phyloP scores from a whole-genome alignment of 2,113 vertebrate species.

The Ciconia stormi region DNA sequence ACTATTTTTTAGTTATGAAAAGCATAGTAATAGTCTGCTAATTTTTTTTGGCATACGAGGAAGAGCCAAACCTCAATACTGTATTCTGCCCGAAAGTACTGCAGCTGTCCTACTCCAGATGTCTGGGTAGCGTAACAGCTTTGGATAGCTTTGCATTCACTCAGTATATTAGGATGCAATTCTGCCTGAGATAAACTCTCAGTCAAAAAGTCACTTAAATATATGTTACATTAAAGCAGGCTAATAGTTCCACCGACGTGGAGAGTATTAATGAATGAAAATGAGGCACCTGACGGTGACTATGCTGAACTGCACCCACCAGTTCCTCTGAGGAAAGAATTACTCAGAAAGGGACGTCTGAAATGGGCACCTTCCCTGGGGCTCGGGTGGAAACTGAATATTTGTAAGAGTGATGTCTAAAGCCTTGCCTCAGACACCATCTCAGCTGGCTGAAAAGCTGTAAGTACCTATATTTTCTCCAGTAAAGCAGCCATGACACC shows the following conservation, averaged over 20 bases:
- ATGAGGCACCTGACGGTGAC: not conserved
- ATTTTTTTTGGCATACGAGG: accelerated
- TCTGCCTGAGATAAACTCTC: not conserved
- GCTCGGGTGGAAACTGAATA: not conserved
- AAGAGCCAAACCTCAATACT: not conserved
- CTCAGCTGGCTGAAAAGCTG: not conserved
- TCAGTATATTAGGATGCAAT: not conserved
- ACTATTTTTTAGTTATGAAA: not conserved
- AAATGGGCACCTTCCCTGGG: not conserved
- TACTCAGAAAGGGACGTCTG: not conserved
- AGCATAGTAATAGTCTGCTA: not conserved
- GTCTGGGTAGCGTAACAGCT: not conserved
- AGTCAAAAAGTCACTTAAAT: not conserved
- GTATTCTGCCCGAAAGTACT: not conserved
- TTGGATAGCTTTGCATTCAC: not conserved
- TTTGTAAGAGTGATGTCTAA: not conserved
- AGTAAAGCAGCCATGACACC: not conserved
- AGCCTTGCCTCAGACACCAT: not conserved
- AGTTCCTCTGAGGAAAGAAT: not conserved
- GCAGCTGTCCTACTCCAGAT: not conserved
- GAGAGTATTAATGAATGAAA: not conserved
- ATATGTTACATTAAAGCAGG: not conserved
- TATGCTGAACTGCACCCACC: not conserved
- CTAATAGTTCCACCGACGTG: not conserved
- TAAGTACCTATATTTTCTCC: not conserved